phyloP scores from a whole-genome alignment of 1,140 invertebrate genomes.

The Drosophila grimshawi region DNA sequence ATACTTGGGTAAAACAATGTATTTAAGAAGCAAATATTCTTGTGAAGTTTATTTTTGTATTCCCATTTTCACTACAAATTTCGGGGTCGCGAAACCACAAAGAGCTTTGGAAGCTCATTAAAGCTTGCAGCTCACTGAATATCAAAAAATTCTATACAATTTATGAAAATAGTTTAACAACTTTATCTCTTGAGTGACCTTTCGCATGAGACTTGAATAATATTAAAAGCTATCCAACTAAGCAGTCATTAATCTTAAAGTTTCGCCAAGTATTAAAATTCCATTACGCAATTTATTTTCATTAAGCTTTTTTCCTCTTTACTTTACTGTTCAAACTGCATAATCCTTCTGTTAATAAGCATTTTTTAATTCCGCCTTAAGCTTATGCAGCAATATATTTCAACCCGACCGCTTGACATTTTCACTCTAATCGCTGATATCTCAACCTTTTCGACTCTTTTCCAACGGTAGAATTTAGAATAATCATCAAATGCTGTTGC shows the following conservation, averaged over 20 bases:
- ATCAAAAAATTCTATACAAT: too few relatives aligned
- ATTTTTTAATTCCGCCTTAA: slow-evolving; percentile 8
- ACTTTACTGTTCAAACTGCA: slow-evolving; percentile 10
- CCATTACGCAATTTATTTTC: slow-evolving; percentile 13
- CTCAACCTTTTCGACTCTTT: slow-evolving; percentile 12
- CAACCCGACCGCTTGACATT: slow-evolving; percentile 25
- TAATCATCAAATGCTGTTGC: neutral
- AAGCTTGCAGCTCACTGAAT: neutral
- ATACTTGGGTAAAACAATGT: too few relatives aligned
- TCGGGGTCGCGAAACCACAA: too few relatives aligned
- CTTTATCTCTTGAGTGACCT: neutral
- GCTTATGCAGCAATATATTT: slow-evolving; percentile 13
- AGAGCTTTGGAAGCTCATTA: too few relatives aligned
- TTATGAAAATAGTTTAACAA: neutral
- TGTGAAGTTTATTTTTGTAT: neutral
- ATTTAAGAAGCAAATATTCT: too few relatives aligned
- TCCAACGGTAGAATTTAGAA: slow-evolving; percentile 15
- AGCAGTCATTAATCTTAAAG: slow-evolving; percentile 16
- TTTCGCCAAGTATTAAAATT: slow-evolving; percentile 7
- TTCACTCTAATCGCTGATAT: slow-evolving; percentile 23
- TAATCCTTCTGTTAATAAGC: slow-evolving; percentile 25
- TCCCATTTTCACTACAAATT: neutral
- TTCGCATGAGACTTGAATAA: neutral
- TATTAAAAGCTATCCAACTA: slow-evolving; percentile 14
- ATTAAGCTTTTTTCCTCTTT: slow-evolving; percentile 12